Evolutionary conservation across 2,888 invertebrate genomes (phyloP), one percentile per base, ranked within the genome.

Genomic region (Tetramorium bicarinatum): DNA sequence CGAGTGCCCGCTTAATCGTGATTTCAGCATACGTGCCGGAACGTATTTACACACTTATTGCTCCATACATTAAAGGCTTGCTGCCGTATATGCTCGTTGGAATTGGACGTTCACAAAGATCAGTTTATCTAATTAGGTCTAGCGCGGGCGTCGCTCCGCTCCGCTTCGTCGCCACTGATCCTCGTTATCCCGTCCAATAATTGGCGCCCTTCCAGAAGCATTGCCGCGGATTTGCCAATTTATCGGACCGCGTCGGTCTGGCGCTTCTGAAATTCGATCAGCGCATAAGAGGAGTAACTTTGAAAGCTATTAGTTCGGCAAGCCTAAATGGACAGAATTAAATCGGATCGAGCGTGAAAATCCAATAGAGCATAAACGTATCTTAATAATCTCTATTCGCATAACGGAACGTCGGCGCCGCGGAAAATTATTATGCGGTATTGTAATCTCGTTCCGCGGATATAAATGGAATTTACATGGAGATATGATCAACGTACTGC

Each of bases 121-220:
- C 88, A 84, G 88, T 87, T 90, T 86, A 86, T 90, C 87, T 91
- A 91, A 91, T 91, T 91, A 91, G 85, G 85, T 89, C 80, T 85
- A 87, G 81, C 86, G 62, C 47, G 79, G 47, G 72, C 71, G 52
- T 62, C 69, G 79, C 69, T 75, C 59, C 21, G 83, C 81, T 74
- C 56, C 85, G 89, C 86, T 89, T 85, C 86, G 89, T 87, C 88
- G 88, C 87, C 89, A 82, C 82, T 85, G 89, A 86, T 90, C 88
- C 87, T 90, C 91, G 90, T 91, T 90, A 91, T 88, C 86, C 87
- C 84, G 83, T 87, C 88, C 84, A 83, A 86, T 91, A 91, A 91
- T 91, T 91, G 91, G 91, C 88, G 84, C 81, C 87, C 85, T 89
- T 89, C 91, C 91, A 91, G 85, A 79, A 84, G 74, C 85, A 77